Evolutionary conservation across 2,888 invertebrate species (phyloP), one percentile per base, ranked within the genome.

Genomic region (Polyommatus icarus): DNA sequence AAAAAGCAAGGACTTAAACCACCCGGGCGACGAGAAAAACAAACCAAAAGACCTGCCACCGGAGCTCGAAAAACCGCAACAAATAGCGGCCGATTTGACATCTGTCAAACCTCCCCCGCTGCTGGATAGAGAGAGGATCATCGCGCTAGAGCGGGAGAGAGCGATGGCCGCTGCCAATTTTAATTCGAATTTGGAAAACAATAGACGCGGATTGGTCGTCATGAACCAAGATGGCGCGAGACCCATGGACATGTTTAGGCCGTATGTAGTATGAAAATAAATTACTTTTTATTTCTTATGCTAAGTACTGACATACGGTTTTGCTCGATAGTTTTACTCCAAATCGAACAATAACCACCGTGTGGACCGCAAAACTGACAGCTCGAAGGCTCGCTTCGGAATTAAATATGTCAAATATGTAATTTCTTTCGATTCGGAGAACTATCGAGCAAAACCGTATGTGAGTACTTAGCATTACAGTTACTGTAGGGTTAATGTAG

Each of bases 231-330:
- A 94, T 89, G 92, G 92, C 81, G 89, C 88, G 0, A 84, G 93
- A 24, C 88, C 91, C 0, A 87, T 91, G 81, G 94, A 94, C 80
- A 94, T 94, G 94, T 94, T 94, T 83, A 92, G 94, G 88, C 94
- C 94, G 36, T 94, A 94, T 80, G 94, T 94, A 59, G 94, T 93
- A 94, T 94, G 94, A 94, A 85, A 93, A 76, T 92, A 87, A 86
- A 82, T 79, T 76, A 78, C 84, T 89, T 90, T 91, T 86, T 85
- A 82, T 88, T 89, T 86, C 50, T 50, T 54, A n/a, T n/a, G n/a
- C n/a, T n/a, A n/a, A n/a, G n/a, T n/a, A n/a, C n/a, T n/a, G n/a
- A n/a, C n/a, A n/a, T n/a, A n/a, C n/a, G n/a, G n/a, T n/a, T n/a
- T n/a, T n/a, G n/a, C n/a, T n/a, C n/a, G n/a, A n/a, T n/a, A n/a